Base-by-base conservation (phyloP, 2,113 vertebrate species). In the Poecile atricapillus region DNA sequence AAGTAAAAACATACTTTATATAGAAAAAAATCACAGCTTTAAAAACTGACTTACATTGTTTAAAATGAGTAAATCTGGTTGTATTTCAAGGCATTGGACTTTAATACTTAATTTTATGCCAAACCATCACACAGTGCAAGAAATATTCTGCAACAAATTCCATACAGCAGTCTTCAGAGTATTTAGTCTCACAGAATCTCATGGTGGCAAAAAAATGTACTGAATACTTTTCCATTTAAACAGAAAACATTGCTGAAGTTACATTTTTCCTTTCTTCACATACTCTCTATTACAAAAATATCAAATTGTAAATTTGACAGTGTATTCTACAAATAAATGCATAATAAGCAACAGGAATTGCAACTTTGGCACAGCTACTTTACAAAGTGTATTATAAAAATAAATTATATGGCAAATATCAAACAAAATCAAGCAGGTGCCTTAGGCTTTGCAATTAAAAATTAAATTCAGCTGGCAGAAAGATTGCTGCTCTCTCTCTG, bases 301-400 rank as follows among this genome's bases (percentile, higher is more conserved):
- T 63, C 73, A 78, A 90, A 81, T 87, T 30, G 58, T 53, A 9
- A 73, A 89, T 89, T 86, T 91, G 63, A 97, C 92, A 97, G 88
- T 97, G 94, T 95, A 87, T 91, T 94, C 95, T 95, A 96, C 90
- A 96, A 87, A 94, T 95, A 90, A 74, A 97, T 91, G 96, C 41
- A 1, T 96, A 93, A 35, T 37, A 86, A 88, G 95, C 95, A 90
- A 91, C 52, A 74, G 89, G 76, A 95, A 91, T 92, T 71, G 79
- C 93, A 97, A 96, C 83, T 97, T 71, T 49, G 84, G 94, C 49
- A 86, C 88, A 95, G 93, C 93, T 89, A 95, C 92, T 97, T 97
- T 97, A 97, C 85, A 97, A 96, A 97, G 86, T 90, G 58, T 97
- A 93, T 97, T 98, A 97, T 93, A 98, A 97, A 98, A 98, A 98